Base-by-base conservation (phyloP, 2,888 invertebrate species). In the Idaea straminata region DNA sequence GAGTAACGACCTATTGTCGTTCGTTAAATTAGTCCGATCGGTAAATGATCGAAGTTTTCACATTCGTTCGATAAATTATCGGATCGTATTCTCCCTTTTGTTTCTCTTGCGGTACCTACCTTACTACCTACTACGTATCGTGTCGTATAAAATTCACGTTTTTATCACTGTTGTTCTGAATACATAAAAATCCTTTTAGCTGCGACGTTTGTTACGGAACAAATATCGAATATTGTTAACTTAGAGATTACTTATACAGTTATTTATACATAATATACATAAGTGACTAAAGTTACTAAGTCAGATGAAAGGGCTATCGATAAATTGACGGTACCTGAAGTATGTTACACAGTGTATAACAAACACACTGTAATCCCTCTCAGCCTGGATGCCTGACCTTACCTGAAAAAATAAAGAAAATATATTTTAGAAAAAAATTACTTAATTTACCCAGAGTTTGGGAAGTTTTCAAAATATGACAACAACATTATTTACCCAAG, bases 1-100 rank as follows among this genome's bases (percentile, higher is more conserved):
- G 77, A 77, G 75, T 82, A 80, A 77, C 76, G 73, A 74, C 73
- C 67, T 75, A 72, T 73, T 72, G 64, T 61, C 62, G 65, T 61
- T 69, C 35, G 47, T 38, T 57, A 47, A 47, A 74, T 74, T 69
- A 57, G 63, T 68, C 67, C 65, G 69, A 73, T 74, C 63, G 62
- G 64, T 66, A 63, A 64, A 47, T 47, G 47, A 47, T 47, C 47
- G 47, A 47, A 47, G 47, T 47, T 47, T 47, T 13, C 47, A 47
- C 47, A 47, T 47, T 47, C 47, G 47, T 47, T 47, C 47, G 5
- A 4, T 47, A 47, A 6, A 47, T 47, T 6, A 47, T 47, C 47
- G 47, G 7, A 13, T 47, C 47, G 47, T 47, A 47, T 47, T 7
- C 47, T 10, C 47, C 47, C 47, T 47, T 25, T 47, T 47, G 47